These are phyloP conservation scores for Pammene fasciana DNA, from an alignment of 2,888 invertebrate genomes.

Conservation along the genomic window DNA sequence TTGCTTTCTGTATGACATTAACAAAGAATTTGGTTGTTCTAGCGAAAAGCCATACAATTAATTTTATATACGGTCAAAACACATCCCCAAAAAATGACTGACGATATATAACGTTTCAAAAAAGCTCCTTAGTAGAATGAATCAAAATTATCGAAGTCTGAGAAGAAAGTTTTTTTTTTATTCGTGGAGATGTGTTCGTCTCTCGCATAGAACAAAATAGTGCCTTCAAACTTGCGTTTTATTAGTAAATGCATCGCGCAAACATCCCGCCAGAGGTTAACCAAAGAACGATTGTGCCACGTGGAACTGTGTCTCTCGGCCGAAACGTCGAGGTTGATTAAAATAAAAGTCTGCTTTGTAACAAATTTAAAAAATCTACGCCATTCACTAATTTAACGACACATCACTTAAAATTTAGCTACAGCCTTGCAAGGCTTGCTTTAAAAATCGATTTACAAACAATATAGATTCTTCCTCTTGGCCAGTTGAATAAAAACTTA, in stretches of 20 bases:
- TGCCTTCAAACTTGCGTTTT: conserved; percentile 38
- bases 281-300: conserved; percentile 60
- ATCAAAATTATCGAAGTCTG: neutral
- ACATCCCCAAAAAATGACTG: neutral
- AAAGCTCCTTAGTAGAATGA: no score
- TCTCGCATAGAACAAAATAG: conserved; percentile 23
- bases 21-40: neutral
- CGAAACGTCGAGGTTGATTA: neutral
- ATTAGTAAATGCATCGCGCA: conserved; percentile 51
- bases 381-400: no score
- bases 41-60: neutral
- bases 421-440: no score
- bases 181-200: conserved; percentile 1
- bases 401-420: no score
- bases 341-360: neutral
- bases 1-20: neutral
- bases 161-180: no score
- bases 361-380: no score
- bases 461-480: no score
- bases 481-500: no score
- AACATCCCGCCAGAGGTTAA: conserved; percentile 58
- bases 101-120: neutral
- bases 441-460: neutral
- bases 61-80: conserved; percentile 4
- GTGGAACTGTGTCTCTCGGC: conserved; percentile 7